A percentile compares a stretch with the other conserved stretches of the same genome.
These are phyloP conservation scores for Philereme transversata DNA, from an alignment of 2,888 invertebrate species.

Conservation along the genomic window DNA sequence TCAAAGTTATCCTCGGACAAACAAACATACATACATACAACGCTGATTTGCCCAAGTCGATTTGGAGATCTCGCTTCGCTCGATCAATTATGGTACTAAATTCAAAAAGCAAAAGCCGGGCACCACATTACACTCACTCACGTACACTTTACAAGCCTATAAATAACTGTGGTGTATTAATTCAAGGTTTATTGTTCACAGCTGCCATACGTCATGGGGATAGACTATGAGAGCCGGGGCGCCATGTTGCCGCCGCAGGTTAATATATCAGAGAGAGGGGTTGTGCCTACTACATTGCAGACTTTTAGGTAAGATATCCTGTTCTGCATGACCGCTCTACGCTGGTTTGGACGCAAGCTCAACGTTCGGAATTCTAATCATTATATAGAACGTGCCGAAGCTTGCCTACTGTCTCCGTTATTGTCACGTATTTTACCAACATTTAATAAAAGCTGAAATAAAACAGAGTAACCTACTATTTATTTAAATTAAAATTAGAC, in stretches of 20 bases:
- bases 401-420: no score
- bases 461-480: no score
- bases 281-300: slow-evolving; percentile 90
- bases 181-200: slow-evolving; percentile 54
- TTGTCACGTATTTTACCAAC: no score
- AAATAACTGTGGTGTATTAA: slow-evolving; percentile 27
- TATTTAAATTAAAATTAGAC: no score
- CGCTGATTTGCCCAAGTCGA: no score
- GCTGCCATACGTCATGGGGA: slow-evolving; percentile 90
- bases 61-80: no score
- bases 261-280: slow-evolving; percentile 91
- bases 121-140: slow-evolving; percentile 16
- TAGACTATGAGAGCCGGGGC: slow-evolving; percentile 90
- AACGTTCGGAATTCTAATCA: no score
- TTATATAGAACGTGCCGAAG: no score
- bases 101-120: slow-evolving; percentile 8
- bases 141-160: slow-evolving; percentile 21
- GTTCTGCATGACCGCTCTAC: not conserved
- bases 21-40: no score
- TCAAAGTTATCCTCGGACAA: no score
- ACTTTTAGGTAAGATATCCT: slow-evolving; percentile 85
- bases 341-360: no score
- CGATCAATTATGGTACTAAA: slow-evolving; percentile 9
- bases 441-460: no score
- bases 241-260: slow-evolving; percentile 92